phyloP scores from a whole-genome alignment of 2,113 vertebrate genomes.

The Vireo altiloquus region DNA sequence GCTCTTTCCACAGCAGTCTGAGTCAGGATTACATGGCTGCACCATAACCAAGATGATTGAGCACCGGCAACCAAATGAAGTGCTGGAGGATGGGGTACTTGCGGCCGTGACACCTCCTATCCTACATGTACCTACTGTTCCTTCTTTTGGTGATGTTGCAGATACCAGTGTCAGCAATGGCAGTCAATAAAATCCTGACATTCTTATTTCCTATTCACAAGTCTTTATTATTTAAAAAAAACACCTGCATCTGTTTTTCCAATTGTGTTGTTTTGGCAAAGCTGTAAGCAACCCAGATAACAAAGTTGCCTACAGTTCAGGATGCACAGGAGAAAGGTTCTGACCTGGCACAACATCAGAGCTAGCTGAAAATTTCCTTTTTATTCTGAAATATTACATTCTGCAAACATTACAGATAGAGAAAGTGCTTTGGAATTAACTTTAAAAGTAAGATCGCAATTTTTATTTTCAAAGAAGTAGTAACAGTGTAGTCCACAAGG shows the following conservation, averaged over 20 bases:
- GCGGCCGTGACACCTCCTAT: neutral
- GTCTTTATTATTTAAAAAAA: neutral
- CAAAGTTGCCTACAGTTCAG: neutral
- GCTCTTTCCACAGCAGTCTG: neutral
- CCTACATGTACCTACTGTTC: neutral
- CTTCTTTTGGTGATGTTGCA: neutral
- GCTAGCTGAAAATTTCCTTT: neutral
- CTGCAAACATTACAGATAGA: neutral
- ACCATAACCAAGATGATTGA: neutral
- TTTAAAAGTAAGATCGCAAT: neutral
- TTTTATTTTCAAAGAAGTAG: neutral
- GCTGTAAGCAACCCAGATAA: neutral
- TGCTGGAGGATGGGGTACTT: rapidly evolving
- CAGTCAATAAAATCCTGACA: neutral
- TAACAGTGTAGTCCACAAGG: neutral
- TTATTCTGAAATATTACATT: neutral
- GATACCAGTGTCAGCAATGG: neutral
- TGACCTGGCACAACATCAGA: neutral
- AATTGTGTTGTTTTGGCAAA: neutral
- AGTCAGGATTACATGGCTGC: neutral
- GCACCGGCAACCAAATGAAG: rapidly evolving
- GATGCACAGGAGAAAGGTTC: neutral
- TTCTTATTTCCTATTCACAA: neutral
- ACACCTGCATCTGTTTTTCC: neutral
- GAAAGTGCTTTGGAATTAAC: neutral